phyloP scores from a whole-genome alignment of 2,113 vertebrate genomes.

The Elephas maximus region DNA sequence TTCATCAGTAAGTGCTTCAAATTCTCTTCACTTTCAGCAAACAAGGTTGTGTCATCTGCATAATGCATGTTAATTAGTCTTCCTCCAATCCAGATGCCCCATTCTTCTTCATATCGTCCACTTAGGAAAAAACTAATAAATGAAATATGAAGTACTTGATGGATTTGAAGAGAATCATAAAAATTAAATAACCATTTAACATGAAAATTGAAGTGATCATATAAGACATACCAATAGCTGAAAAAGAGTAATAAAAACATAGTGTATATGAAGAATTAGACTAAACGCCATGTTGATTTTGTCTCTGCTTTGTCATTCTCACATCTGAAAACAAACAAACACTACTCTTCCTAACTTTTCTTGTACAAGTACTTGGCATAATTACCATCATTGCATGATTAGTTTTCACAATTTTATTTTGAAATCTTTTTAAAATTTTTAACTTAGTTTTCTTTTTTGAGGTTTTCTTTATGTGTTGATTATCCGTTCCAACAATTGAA shows the following conservation, averaged over 20 bases:
- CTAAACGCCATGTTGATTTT: not conserved
- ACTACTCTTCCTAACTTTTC: not conserved
- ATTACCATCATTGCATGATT: not conserved
- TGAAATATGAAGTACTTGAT: slow-evolving; percentile 11
- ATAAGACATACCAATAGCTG: not conserved
- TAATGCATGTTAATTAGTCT: too few species aligned
- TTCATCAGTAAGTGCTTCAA: too few species aligned
- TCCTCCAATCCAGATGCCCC: too few species aligned
- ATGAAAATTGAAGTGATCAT: not conserved
- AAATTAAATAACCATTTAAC: slow-evolving; percentile 43
- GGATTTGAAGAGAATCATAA: slow-evolving; percentile 24
- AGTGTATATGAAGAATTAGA: not conserved
- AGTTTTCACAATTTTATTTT: not conserved
- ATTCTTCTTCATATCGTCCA: too few species aligned
- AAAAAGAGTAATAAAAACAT: not conserved
- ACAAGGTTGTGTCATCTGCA: too few species aligned
- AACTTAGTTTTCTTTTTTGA: not conserved
- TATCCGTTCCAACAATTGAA: not conserved
- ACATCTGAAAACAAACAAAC: not conserved
- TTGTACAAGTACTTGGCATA: not conserved
- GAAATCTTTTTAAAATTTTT: not conserved
- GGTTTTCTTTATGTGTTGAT: not conserved
- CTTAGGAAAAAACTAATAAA: not conserved
- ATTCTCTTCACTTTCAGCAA: too few species aligned
- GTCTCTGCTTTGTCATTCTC: not conserved